Conservation (phyloP, 1,140 invertebrate genomes). For the Heterodera schachtii region DNA sequence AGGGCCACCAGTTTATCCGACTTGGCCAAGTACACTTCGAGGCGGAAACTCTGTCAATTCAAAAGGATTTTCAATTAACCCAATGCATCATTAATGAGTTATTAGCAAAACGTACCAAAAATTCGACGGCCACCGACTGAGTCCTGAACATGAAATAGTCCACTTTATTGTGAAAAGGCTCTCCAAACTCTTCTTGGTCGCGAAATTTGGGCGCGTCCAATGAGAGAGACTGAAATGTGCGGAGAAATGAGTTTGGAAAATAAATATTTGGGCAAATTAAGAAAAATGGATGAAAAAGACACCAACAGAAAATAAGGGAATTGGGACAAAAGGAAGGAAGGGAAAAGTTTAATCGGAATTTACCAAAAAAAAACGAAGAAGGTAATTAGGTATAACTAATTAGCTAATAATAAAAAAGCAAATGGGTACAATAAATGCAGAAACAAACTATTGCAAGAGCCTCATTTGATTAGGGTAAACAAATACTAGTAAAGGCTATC, state of each 20-base stretch:
- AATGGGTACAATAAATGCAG: too few relatives aligned
- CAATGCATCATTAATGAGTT: background rate
- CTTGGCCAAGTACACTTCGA: slow-evolving; percentile 54
- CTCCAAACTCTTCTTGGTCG: slow-evolving; percentile 52
- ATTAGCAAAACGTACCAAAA: slow-evolving; percentile 44
- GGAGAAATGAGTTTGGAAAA: background rate
- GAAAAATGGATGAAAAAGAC: too few relatives aligned
- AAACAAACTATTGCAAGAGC: too few relatives aligned
- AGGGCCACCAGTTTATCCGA: slow-evolving; percentile 46
- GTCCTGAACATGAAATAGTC: slow-evolving; percentile 62
- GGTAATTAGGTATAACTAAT: too few relatives aligned
- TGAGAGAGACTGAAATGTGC: background rate
- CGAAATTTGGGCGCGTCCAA: slow-evolving; percentile 49
- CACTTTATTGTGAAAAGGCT: slow-evolving; percentile 54
- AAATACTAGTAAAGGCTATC: too few relatives aligned
- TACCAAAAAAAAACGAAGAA: too few relatives aligned
- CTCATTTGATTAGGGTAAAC: too few relatives aligned
- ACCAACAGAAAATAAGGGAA: background rate
- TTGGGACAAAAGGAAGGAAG: background rate
- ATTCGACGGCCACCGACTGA: slow-evolving; percentile 61
- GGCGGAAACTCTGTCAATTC: slow-evolving; percentile 52
- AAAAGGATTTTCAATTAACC: background rate
- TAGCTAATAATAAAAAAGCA: too few relatives aligned
- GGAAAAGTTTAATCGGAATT: too few relatives aligned
- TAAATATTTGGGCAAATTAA: too few relatives aligned